Evolutionary conservation across 2,797 vertebrate species (phyloP).

Genomic region (Chelon auratus): DNA sequence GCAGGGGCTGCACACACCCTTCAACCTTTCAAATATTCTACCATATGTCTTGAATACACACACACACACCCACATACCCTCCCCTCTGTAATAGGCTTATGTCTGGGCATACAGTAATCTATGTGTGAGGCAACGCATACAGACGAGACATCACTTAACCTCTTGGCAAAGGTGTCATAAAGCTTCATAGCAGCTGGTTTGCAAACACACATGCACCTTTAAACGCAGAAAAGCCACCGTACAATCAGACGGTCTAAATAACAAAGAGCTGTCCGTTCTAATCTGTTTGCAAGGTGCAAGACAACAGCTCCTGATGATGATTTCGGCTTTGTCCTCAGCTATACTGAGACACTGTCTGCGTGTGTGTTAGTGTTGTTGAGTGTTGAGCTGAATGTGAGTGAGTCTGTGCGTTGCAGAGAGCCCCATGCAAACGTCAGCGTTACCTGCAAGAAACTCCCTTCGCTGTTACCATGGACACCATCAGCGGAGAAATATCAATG

Average conservation of each 20-base stretch:
- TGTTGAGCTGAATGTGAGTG: background rate
- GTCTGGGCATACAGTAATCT: constrained; percentile 76
- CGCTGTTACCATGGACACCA: constrained; percentile 80
- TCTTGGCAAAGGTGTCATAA: constrained; percentile 64
- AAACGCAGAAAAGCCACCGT: constrained; percentile 1
- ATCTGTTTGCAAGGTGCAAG: constrained; percentile 6
- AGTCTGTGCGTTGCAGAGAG: constrained; percentile 24
- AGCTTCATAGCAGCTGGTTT: constrained; percentile 44
- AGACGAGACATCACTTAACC: constrained; percentile 71
- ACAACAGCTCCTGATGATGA: background rate
- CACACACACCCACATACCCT: constrained; percentile 6
- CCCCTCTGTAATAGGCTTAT: constrained; percentile 75
- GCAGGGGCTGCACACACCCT: constrained; percentile 12
- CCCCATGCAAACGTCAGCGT: constrained; percentile 67
- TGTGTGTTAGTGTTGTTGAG: too few species aligned
- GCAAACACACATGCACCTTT: constrained; percentile 24
- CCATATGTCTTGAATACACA: constrained; percentile 68
- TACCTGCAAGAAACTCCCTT: constrained; percentile 73
- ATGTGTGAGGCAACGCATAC: constrained; percentile 50
- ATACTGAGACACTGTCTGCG: too few species aligned
- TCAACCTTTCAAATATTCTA: constrained; percentile 49
- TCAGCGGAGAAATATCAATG: constrained; percentile 74
- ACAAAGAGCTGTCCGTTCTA: background rate
- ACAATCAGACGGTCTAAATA: constrained; percentile 19
- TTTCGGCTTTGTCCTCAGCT: too few species aligned